Percentiles rank a stretch among this genome's conserved stretches.
Evolutionary conservation across 2,797 vertebrate genomes (phyloP).

Genomic region (Brotula barbata): DNA sequence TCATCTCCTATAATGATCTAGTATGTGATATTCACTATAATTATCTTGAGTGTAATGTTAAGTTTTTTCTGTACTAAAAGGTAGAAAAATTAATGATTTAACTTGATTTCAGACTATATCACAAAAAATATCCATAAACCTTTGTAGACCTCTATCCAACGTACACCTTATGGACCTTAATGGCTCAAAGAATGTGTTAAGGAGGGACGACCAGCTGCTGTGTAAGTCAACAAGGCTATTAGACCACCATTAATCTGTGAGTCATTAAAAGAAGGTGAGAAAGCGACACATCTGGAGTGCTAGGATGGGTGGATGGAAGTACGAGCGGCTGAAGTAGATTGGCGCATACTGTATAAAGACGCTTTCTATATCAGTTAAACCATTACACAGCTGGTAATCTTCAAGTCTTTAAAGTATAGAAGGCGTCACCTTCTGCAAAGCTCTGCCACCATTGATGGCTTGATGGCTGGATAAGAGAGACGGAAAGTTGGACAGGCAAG

Average conservation of each 20-base stretch:
- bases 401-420: slow-evolving; percentile 51
- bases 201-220: slow-evolving; percentile 60
- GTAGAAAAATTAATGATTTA: neutral
- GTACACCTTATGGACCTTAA: slow-evolving; percentile 26
- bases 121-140: neutral
- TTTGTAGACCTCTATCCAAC: neutral
- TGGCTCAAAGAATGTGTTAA: slow-evolving; percentile 53
- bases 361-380: slow-evolving; percentile 53
- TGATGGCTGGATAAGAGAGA: slow-evolving; percentile 51
- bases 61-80: neutral
- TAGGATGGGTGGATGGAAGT: slow-evolving; percentile 37
- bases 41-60: no score
- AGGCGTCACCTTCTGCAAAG: slow-evolving; percentile 58
- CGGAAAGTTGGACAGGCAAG: slow-evolving; percentile 39
- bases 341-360: slow-evolving; percentile 43
- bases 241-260: slow-evolving; percentile 64
- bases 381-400: slow-evolving; percentile 63
- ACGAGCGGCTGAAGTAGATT: slow-evolving; percentile 43
- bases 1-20: no score
- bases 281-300: slow-evolving; percentile 62
- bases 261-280: slow-evolving; percentile 68
- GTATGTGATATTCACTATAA: no score
- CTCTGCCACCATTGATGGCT: slow-evolving; percentile 34
- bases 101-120: neutral
- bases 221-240: slow-evolving; percentile 68